Conservation (phyloP, 2,888 invertebrate species). For the Antitype chi region DNA sequence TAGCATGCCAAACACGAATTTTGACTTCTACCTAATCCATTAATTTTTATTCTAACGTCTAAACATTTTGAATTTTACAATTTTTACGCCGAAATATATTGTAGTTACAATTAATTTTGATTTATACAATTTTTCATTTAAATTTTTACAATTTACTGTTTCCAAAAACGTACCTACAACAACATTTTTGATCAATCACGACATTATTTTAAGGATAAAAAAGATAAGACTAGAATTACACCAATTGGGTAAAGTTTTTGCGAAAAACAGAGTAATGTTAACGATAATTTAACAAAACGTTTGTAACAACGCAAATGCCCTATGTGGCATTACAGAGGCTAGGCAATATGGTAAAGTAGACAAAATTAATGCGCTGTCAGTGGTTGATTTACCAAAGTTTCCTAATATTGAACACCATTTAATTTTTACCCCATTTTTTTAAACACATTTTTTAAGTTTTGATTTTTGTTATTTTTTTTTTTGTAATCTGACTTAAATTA, state of each 20-base stretch:
- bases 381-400: constrained; percentile 48
- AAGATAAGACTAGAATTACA: constrained; percentile 88
- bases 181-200: constrained; percentile 66
- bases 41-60: constrained; percentile 79
- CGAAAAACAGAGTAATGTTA: constrained; percentile 61
- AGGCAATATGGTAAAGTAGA: constrained; percentile 81
- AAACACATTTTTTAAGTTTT: not conserved
- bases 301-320: constrained; percentile 85
- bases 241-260: constrained; percentile 79
- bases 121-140: constrained; percentile 74
- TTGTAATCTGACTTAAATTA: constrained; percentile 5
- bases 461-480: constrained; percentile 3
- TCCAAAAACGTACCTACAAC: constrained; percentile 71
- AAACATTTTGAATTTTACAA: constrained; percentile 85
- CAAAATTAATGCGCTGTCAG: constrained; percentile 84
- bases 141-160: constrained; percentile 67
- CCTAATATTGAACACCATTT: constrained; percentile 18
- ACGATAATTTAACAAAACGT: constrained; percentile 64
- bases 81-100: constrained; percentile 83
- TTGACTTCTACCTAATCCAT: constrained; percentile 86
- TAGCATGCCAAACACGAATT: constrained; percentile 88
- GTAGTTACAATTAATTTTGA: constrained; percentile 81
- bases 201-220: constrained; percentile 68
- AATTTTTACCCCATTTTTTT: not conserved
- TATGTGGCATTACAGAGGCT: constrained; percentile 85